Conservation (phyloP, 2,797 vertebrate species). For the Craterocephalus amniculus region DNA sequence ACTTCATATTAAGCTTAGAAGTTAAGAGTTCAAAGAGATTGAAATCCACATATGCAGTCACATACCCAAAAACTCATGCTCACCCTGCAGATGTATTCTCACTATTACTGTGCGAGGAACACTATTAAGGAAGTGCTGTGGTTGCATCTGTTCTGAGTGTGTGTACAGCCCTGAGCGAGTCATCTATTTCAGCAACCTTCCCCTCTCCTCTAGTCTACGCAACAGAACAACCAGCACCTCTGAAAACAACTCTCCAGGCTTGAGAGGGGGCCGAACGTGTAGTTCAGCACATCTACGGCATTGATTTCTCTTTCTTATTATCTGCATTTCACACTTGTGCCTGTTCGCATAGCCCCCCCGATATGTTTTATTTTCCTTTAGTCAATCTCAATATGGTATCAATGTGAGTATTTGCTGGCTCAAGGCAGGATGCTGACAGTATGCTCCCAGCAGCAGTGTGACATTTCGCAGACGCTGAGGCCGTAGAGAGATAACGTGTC, state of each 20-base stretch:
- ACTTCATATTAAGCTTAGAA: conserved; percentile 59
- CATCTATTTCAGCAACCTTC: conserved; percentile 81
- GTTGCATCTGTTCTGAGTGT: conserved; percentile 79
- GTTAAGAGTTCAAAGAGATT: conserved; percentile 70
- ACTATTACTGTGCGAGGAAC: conserved; percentile 76
- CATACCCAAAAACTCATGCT: conserved; percentile 42
- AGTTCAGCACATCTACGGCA: conserved; percentile 33
- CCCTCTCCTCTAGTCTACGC: conserved; percentile 69
- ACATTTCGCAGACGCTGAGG: conserved; percentile 43
- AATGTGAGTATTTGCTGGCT: conserved; percentile 21
- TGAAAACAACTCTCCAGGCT: conserved; percentile 66
- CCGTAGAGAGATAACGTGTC: conserved; percentile 46
- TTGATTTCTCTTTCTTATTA: conserved; percentile 42
- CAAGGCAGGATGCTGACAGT: conserved; percentile 28
- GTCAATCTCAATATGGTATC: conserved; percentile 55
- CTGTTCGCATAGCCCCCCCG: conserved; percentile 13
- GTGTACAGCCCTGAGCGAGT: conserved; percentile 79
- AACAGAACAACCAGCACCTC: conserved; percentile 56
- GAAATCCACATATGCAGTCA: conserved; percentile 64
- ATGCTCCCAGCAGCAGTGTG: conserved; percentile 34
- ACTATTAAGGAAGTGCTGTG: conserved; percentile 81
- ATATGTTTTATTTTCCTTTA: conserved; percentile 24
- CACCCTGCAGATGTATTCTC: conserved; percentile 76
- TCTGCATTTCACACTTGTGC: conserved; percentile 34
- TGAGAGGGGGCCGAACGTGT: conserved; percentile 42